Percentiles rank a stretch among this genome's conserved stretches.
Evolutionary conservation across 2,113 vertebrate genomes (phyloP).

Genomic region (Cololabis saira): DNA sequence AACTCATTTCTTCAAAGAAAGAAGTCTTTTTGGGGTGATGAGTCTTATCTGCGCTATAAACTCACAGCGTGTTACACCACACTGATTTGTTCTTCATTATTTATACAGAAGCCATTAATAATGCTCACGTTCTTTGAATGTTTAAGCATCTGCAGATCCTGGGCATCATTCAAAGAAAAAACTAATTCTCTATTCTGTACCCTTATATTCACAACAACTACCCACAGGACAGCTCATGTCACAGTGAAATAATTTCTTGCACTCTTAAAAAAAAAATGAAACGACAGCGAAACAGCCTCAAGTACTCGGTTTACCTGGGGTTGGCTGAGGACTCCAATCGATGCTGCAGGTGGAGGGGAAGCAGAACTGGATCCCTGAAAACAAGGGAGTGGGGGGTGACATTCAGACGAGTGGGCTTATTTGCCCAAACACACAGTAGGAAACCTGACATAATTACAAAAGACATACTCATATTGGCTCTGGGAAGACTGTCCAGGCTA

Average conservation of each 20-base stretch:
- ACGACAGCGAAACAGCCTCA: slow-evolving; percentile 5
- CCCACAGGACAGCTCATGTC: background rate
- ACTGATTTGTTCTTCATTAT: background rate
- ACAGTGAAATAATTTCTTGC: background rate
- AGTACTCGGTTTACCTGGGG: slow-evolving; percentile 75
- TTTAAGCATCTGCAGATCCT: background rate
- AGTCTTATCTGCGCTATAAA: background rate
- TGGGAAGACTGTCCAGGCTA: background rate
- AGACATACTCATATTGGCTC: slow-evolving; percentile 8
- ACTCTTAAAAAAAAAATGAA: background rate
- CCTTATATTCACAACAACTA: too few relatives aligned
- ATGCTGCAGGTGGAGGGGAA: slow-evolving; percentile 78
- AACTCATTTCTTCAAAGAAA: background rate
- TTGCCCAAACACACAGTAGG: slow-evolving; percentile 41
- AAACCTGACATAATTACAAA: slow-evolving; percentile 21
- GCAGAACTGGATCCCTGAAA: slow-evolving; percentile 84
- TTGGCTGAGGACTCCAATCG: slow-evolving; percentile 75
- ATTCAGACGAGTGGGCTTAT: slow-evolving; percentile 58
- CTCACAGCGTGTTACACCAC: background rate
- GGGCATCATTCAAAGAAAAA: too few relatives aligned
- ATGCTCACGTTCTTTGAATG: background rate
- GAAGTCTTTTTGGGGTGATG: background rate
- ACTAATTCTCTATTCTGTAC: too few relatives aligned
- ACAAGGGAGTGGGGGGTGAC: slow-evolving; percentile 67
- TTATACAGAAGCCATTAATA: background rate